Percentiles rank a stretch among this genome's conserved stretches.
phyloP scores from a whole-genome alignment of 2,113 vertebrate species.

The Mesembrinibis cayennensis region DNA sequence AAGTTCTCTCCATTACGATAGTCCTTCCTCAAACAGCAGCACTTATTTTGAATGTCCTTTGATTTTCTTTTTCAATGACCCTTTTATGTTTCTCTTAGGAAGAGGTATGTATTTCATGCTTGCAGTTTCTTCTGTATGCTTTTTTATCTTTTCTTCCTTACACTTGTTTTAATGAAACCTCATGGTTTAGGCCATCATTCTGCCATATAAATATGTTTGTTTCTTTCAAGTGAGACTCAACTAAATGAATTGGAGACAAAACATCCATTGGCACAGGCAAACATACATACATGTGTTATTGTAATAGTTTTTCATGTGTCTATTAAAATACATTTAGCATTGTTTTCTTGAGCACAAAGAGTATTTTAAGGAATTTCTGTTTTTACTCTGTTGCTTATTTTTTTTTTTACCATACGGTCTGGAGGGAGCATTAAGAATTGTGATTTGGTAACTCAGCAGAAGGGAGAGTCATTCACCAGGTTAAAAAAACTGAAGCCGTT shows the following conservation, averaged over 20 bases:
- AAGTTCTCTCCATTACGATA: background rate
- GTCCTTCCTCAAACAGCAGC: background rate
- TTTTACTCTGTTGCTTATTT: background rate
- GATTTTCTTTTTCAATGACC: background rate
- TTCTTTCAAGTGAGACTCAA: background rate
- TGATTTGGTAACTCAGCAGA: background rate
- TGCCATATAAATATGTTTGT: background rate
- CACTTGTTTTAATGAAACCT: background rate
- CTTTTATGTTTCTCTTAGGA: background rate
- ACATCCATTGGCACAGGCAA: background rate
- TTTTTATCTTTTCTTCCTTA: background rate
- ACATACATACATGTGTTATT: fast-evolving
- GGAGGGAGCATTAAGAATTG: background rate
- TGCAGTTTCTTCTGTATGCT: background rate
- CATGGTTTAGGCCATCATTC: background rate
- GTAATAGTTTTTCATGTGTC: background rate
- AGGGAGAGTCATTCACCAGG: background rate
- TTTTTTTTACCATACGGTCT: background rate
- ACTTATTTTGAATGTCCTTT: background rate
- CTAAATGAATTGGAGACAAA: background rate
- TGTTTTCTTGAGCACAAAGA: background rate
- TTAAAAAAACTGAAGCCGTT: background rate
- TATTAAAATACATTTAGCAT: background rate
- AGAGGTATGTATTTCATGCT: background rate
- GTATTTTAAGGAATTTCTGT: background rate